These are phyloP conservation scores for Temnothorax longispinosus DNA, from an alignment of 1,140 invertebrate genomes.

Conservation along the genomic window DNA sequence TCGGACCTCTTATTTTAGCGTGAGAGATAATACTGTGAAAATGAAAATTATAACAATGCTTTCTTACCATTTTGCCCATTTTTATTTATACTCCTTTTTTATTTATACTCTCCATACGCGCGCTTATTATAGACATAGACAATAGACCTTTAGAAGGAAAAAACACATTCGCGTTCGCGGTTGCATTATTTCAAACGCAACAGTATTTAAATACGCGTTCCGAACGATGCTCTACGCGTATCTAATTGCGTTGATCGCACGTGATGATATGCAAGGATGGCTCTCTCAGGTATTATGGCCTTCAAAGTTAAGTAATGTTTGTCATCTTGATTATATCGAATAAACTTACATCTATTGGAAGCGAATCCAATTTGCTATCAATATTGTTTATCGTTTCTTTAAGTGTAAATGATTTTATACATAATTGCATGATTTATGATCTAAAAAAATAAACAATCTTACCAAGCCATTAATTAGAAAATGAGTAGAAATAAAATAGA, in stretches of 20 bases:
- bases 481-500: not conserved
- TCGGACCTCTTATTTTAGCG: not conserved
- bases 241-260: constrained; percentile 75
- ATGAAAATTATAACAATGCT: not conserved
- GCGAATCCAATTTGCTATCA: not conserved
- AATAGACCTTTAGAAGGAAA: not conserved
- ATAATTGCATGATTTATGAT: not conserved
- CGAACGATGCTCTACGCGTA: constrained; percentile 70
- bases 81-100: not conserved
- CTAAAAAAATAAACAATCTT: not conserved
- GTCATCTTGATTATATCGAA: constrained; percentile 36
- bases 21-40: not conserved
- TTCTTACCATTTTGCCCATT: not conserved
- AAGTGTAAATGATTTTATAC: not conserved
- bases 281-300: constrained; percentile 42
- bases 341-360: not conserved
- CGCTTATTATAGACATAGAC: not conserved
- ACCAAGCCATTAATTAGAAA: too few relatives aligned
- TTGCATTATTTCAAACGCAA: constrained; percentile 14
- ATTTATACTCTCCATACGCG: not conserved
- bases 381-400: too few relatives aligned
- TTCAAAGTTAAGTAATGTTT: constrained; percentile 61
- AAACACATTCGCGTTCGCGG: not conserved
- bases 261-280: constrained; percentile 81
- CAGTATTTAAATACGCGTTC: constrained; percentile 56